Evolutionary conservation across 1,140 invertebrate species (phyloP).

Genomic region (Mactra quadrangularis): DNA sequence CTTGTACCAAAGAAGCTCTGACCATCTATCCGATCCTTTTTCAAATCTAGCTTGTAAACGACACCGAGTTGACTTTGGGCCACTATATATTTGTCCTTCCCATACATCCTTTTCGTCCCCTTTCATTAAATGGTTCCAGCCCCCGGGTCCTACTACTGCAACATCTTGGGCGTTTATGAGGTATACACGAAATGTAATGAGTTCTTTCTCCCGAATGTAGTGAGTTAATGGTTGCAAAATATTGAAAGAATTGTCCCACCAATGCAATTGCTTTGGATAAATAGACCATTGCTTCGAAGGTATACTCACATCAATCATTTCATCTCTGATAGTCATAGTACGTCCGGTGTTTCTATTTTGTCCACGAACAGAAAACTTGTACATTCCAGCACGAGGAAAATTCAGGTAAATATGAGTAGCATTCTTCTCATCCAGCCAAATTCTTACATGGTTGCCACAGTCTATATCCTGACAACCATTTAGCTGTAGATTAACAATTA

Average conservation of each 20-base stretch:
- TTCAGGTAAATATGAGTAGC: conserved; percentile 17
- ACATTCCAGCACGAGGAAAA: conserved; percentile 40
- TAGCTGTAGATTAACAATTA: conserved; percentile 16
- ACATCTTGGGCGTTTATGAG: conserved; percentile 33
- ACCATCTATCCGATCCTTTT: conserved; percentile 32
- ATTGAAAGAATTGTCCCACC: conserved; percentile 15
- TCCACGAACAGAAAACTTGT: conserved; percentile 9
- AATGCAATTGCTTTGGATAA: conserved; percentile 19
- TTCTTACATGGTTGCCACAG: conserved; percentile 9
- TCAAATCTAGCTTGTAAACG: conserved; percentile 34
- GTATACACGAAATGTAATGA: conserved; percentile 36
- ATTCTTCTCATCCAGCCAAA: conserved; percentile 23
- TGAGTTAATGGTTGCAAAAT: conserved; percentile 23
- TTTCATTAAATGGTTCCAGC: conserved; percentile 35
- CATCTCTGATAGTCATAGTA: background rate
- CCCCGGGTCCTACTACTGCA: conserved; percentile 1
- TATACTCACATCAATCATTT: conserved; percentile 24
- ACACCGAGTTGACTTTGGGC: conserved; percentile 42
- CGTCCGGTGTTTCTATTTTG: background rate
- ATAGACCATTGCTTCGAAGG: conserved; percentile 41
- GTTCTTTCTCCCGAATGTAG: conserved; percentile 31
- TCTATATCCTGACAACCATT: conserved; percentile 29
- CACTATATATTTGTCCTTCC: conserved; percentile 38
- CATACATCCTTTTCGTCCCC: conserved; percentile 13
- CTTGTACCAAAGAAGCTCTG: conserved; percentile 46